Conservation (phyloP, 2,113 vertebrate genomes). For the Plectropomus leopardus region DNA sequence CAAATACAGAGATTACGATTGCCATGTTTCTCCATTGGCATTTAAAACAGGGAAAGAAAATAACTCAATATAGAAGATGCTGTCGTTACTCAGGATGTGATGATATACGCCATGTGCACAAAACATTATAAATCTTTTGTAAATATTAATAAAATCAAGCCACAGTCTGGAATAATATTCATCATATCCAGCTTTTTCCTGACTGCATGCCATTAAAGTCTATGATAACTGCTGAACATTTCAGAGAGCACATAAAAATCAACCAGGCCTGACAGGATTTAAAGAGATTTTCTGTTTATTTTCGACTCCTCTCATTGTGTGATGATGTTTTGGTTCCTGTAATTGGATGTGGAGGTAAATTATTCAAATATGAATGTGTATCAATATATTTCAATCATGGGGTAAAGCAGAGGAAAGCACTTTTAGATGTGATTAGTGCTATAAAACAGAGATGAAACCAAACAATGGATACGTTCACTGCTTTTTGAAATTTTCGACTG, state of each 20-base stretch:
- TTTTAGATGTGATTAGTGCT: background rate
- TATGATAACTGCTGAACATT: background rate
- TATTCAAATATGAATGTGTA: background rate
- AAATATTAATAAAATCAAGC: background rate
- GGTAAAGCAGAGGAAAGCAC: background rate
- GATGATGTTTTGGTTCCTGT: background rate
- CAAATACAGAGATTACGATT: background rate
- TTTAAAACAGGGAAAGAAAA: background rate
- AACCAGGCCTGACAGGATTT: background rate
- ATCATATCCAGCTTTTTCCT: background rate
- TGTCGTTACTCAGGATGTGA: background rate
- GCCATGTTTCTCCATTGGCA: background rate
- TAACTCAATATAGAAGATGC: background rate
- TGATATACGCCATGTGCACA: background rate
- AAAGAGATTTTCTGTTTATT: background rate
- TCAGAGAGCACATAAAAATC: background rate
- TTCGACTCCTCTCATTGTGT: background rate
- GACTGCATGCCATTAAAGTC: background rate
- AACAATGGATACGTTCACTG: background rate
- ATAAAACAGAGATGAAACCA: background rate
- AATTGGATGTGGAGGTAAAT: background rate
- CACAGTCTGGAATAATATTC: background rate
- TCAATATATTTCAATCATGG: background rate
- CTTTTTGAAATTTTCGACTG: slow-evolving; percentile 2
- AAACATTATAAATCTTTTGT: background rate